These are phyloP conservation scores for Semicossyphus pulcher DNA, from an alignment of 2,113 vertebrate species.

Conservation along the genomic window DNA sequence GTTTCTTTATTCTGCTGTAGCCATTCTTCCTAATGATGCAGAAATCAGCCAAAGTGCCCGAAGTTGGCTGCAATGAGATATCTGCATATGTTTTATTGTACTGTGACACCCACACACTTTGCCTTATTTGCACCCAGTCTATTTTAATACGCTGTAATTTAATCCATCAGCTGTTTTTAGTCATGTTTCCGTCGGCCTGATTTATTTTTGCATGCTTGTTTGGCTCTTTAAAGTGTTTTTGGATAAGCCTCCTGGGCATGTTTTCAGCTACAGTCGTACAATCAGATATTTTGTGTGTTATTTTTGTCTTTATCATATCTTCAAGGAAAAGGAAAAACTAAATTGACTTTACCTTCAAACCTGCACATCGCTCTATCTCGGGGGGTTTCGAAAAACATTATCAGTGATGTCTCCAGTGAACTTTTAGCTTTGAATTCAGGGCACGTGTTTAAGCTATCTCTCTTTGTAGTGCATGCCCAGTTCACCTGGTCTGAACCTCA, in stretches of 20 bases:
- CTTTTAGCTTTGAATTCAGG: slow-evolving; percentile 13
- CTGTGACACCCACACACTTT: slow-evolving; percentile 1
- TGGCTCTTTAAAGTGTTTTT: slow-evolving; percentile 35
- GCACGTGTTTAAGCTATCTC: neutral
- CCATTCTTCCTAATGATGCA: slow-evolving; percentile 42
- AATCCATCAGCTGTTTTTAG: slow-evolving; percentile 21
- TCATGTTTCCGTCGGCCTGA: slow-evolving; percentile 10
- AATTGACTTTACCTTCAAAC: slow-evolving; percentile 30
- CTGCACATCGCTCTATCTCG: slow-evolving; percentile 8
- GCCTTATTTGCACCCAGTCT: neutral
- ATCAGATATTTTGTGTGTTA: slow-evolving; percentile 12
- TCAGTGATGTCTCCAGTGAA: slow-evolving; percentile 3
- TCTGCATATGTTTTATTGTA: slow-evolving; percentile 16
- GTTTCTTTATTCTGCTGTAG: slow-evolving; percentile 10
- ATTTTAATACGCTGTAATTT: slow-evolving; percentile 30
- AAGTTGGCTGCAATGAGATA: slow-evolving; percentile 11
- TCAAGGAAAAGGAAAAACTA: slow-evolving; percentile 13
- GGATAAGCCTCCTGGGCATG: slow-evolving; percentile 11
- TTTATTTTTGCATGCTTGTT: slow-evolving; percentile 15
- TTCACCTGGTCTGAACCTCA: slow-evolving; percentile 29
- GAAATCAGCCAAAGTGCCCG: neutral
- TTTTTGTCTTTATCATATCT: slow-evolving; percentile 11
- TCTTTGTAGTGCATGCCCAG: neutral
- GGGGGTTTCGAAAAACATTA: slow-evolving; percentile 27
- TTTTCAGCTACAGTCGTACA: slow-evolving; percentile 1